phyloP scores from a whole-genome alignment of 2,797 vertebrate species.

The Chromis chromis region DNA sequence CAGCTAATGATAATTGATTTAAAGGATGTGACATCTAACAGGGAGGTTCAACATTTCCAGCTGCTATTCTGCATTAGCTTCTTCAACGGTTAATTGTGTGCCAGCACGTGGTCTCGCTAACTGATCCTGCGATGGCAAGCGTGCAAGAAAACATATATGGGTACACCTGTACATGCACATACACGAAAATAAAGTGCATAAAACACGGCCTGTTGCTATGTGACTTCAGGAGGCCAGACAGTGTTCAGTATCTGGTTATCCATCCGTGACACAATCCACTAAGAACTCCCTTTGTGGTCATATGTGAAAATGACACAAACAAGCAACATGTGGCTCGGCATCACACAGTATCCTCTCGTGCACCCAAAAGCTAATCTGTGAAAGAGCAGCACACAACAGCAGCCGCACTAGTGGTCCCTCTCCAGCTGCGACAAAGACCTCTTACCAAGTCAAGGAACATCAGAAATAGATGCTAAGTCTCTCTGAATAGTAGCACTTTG shows the following conservation, averaged over 20 bases:
- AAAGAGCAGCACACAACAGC: constrained; percentile 28
- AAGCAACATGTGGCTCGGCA: background rate
- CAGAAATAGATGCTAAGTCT: constrained; percentile 35
- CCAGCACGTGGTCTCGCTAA: constrained; percentile 27
- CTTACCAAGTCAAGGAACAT: constrained; percentile 30
- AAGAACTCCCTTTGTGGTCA: background rate
- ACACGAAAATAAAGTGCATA: background rate
- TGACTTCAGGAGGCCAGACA: background rate
- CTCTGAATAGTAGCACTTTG: constrained; percentile 44
- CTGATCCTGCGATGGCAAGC: constrained; percentile 8
- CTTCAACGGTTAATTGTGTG: constrained; percentile 60
- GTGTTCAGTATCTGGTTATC: constrained; percentile 3
- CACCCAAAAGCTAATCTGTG: background rate
- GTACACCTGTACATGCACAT: background rate
- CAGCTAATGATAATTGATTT: constrained; percentile 63
- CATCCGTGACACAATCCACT: background rate
- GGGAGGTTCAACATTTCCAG: constrained; percentile 68
- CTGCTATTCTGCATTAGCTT: constrained; percentile 53
- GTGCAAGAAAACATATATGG: constrained; percentile 4
- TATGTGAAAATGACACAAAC: constrained; percentile 18
- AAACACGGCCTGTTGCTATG: constrained; percentile 10
- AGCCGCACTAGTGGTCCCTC: constrained; percentile 13
- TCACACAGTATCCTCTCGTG: background rate
- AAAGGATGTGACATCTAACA: constrained; percentile 68
- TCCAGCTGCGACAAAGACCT: constrained; percentile 53